Percentiles rank a stretch among this genome's conserved stretches.
phyloP scores from a whole-genome alignment of 2,888 invertebrate genomes.

The Odontomyia ornata region DNA sequence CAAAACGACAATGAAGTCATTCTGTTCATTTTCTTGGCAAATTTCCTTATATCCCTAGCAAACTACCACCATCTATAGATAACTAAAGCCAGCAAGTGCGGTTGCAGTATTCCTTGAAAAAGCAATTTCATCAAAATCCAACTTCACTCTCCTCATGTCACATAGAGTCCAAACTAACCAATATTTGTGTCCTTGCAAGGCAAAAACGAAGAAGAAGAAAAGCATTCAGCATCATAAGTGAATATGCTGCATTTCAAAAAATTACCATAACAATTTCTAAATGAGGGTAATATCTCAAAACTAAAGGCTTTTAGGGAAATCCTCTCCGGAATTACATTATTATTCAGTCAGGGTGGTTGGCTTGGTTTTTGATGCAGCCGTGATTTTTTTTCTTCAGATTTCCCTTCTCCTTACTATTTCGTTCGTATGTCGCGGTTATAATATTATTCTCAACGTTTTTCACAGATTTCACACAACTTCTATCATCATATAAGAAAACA shows the following conservation, averaged over 20 bases:
- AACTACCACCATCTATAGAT: background rate
- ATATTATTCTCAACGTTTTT: background rate
- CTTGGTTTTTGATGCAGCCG: background rate
- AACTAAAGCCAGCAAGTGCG: no score
- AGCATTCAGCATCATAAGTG: slow-evolving; percentile 27
- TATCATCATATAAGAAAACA: background rate
- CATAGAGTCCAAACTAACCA: background rate
- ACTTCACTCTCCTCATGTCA: background rate
- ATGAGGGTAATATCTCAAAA: slow-evolving; percentile 50
- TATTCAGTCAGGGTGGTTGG: slow-evolving; percentile 20
- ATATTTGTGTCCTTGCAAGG: background rate
- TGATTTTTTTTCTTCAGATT: background rate
- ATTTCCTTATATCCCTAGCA: slow-evolving; percentile 17
- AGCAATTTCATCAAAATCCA: background rate
- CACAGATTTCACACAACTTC: background rate
- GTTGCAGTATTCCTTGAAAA: background rate
- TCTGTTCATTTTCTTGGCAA: slow-evolving; percentile 26
- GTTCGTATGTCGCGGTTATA: background rate
- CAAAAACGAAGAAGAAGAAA: no score
- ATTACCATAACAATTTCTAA: slow-evolving; percentile 49
- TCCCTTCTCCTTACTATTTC: background rate
- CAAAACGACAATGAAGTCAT: slow-evolving; percentile 16
- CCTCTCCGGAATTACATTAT: slow-evolving; percentile 40
- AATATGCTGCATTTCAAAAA: slow-evolving; percentile 44
- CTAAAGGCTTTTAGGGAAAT: slow-evolving; percentile 46